Evolutionary conservation across 1,140 invertebrate species (phyloP).

Genomic region (Pseudomyrmex cubaensis): DNA sequence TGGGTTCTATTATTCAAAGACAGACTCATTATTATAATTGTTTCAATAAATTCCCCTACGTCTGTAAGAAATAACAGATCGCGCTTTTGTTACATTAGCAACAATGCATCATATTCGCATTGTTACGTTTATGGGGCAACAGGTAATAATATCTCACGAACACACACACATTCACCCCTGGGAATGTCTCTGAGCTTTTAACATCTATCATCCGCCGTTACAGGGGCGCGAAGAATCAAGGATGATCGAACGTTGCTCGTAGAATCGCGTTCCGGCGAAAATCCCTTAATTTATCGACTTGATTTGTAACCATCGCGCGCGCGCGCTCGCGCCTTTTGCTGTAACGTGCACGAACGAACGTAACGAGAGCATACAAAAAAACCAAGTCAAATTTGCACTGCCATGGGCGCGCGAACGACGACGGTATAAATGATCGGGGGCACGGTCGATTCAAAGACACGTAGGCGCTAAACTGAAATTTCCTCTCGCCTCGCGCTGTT

Average conservation of each 20-base stretch:
- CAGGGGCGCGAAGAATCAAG: constrained; percentile 38
- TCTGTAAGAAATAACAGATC: background rate
- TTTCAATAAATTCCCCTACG: background rate
- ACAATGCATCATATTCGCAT: constrained; percentile 31
- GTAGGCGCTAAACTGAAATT: constrained; percentile 36
- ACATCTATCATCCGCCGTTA: constrained; percentile 45
- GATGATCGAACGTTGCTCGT: constrained; percentile 56
- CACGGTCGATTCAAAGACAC: constrained; percentile 35
- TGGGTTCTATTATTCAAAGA: constrained; percentile 4
- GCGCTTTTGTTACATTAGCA: background rate
- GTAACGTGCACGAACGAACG: constrained; percentile 3
- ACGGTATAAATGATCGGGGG: constrained; percentile 16
- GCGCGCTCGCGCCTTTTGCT: constrained; percentile 5
- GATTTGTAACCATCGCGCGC: constrained; percentile 51
- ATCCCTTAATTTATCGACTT: constrained; percentile 60
- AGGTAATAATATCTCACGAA: constrained; percentile 39
- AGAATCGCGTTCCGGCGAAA: constrained; percentile 4
- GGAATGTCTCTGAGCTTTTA: constrained; percentile 27
- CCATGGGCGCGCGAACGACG: background rate
- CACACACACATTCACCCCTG: background rate
- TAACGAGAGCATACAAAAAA: constrained; percentile 37
- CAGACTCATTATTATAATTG: background rate
- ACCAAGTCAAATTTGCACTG: constrained; percentile 40
- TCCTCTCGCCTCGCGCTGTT: background rate
- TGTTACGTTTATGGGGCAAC: constrained; percentile 9